Evolutionary conservation across 2,797 vertebrate genomes (phyloP), one percentile per base, ranked within the genome.

Genomic region (Clarias laeviceps): DNA sequence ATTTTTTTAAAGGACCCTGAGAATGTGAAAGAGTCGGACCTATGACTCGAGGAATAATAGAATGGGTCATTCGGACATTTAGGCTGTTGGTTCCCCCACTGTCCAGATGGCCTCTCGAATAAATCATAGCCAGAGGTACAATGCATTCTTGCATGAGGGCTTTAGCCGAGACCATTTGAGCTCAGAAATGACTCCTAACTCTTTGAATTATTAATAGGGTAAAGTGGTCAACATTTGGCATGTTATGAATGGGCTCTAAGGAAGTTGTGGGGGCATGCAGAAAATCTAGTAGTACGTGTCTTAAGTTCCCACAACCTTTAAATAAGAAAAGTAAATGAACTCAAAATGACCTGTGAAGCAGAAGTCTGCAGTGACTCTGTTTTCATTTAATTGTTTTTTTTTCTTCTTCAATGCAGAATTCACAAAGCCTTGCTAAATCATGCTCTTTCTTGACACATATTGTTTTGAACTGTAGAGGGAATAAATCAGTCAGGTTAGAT

Each of bases 21-120:
- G 86, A 87, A 77, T 84, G 89, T 93, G 94, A 93, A 89, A 91
- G 92, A 93, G 93, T 90, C 91, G 90, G 90, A 91, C 87, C 90
- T 91, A 89, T 90, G 93, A 90, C 92, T 82, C 90, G 92, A 92
- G 93, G 93, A 94, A 94, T 95, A 96, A 95, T 94, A 93, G 93
- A 90, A 90, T 89, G 83, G 94, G 94, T 95, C 95, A 95, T 91
- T 94, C 91, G 93, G 91, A 94, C 92, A 91, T 93, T 93, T 91
- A 92, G 94, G 93, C 92, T 91, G 87, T 94, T 94, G 94, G 94
- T 95, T 91, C 92, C 88, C 87, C 89, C 90, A 94, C 94, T 95
- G 93, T 95, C 91, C 90, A 87, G 87, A 91, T 92, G 93, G 93
- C 91, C 93, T 91, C 86, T 87, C 89, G 61, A 91, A 93, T 92